phyloP scores from a whole-genome alignment of 2,113 vertebrate genomes.

The Triplophysa dalaica region DNA sequence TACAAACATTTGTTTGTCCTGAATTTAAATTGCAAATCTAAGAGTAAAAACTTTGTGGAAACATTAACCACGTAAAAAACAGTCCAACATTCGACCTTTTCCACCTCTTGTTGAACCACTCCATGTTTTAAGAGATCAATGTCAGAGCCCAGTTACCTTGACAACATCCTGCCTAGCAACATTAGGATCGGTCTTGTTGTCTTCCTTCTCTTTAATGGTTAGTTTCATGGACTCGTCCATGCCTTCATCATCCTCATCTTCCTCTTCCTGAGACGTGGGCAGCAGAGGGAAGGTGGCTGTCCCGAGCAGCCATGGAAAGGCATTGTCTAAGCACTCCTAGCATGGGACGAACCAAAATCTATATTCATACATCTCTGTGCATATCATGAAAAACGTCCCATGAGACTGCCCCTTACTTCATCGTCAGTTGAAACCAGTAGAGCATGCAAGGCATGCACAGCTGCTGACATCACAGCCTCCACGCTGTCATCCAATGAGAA shows the following conservation, averaged over 20 bases:
- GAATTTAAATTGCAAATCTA: background rate
- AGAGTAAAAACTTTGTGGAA: too few relatives aligned
- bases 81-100: accelerated
- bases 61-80: background rate
- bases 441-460: constrained; percentile 78
- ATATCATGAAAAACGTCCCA: background rate
- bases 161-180: constrained; percentile 84
- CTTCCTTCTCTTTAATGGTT: constrained; percentile 77
- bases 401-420: constrained; percentile 76
- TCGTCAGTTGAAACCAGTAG: constrained; percentile 85
- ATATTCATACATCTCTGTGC: background rate
- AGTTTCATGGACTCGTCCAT: constrained; percentile 70
- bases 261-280: constrained; percentile 77
- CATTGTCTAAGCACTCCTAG: constrained; percentile 86
- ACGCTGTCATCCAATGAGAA: constrained; percentile 88
- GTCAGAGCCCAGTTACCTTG: constrained; percentile 75
- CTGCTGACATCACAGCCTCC: constrained; percentile 85
- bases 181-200: constrained; percentile 81
- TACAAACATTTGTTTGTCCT: too few relatives aligned
- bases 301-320: constrained; percentile 90
- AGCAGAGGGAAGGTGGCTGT: constrained; percentile 81
- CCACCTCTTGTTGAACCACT: too few relatives aligned
- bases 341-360: constrained; percentile 19
- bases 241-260: constrained; percentile 75
- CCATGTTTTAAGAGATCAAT: background rate